These are phyloP conservation scores for Polymixis lichenea DNA, from an alignment of 2,888 invertebrate genomes.

Conservation along the genomic window DNA sequence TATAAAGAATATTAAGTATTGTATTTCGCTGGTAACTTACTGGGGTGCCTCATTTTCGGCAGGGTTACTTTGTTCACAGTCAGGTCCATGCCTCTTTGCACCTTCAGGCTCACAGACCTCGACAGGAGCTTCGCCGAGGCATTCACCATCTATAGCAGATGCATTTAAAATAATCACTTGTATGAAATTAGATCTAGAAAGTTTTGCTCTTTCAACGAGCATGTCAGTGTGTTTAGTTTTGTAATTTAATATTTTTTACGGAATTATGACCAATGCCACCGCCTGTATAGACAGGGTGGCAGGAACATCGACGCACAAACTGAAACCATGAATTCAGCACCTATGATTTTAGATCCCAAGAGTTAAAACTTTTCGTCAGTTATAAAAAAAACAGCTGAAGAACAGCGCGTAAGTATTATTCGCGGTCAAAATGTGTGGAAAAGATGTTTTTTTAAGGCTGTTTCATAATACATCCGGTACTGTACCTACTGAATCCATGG, in stretches of 20 bases:
- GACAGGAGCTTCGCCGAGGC: slow-evolving; percentile 79
- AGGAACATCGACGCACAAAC: too few species aligned
- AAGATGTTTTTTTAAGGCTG: too few species aligned
- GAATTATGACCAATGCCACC: not conserved
- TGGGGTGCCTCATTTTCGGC: slow-evolving; percentile 80
- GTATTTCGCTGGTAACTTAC: slow-evolving; percentile 69
- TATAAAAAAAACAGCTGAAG: too few species aligned
- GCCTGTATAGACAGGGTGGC: too few species aligned
- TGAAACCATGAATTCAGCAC: not conserved
- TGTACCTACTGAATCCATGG: too few species aligned
- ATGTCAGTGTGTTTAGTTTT: not conserved
- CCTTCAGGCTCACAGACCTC: slow-evolving; percentile 77
- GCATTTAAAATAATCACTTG: not conserved
- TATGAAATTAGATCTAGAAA: not conserved
- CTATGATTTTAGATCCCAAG: too few species aligned
- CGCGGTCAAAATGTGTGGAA: too few species aligned
- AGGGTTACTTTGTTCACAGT: slow-evolving; percentile 80
- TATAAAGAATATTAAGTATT: not conserved
- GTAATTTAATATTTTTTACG: not conserved
- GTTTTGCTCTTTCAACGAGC: not conserved
- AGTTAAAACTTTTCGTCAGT: not conserved
- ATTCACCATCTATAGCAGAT: slow-evolving; percentile 80
- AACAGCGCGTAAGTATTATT: too few species aligned
- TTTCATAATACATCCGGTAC: too few species aligned
- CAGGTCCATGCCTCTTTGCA: slow-evolving; percentile 81